Percentiles rank a stretch among this genome's conserved stretches.
phyloP scores from a whole-genome alignment of 2,888 invertebrate species.

The Steinernema scapterisci region DNA sequence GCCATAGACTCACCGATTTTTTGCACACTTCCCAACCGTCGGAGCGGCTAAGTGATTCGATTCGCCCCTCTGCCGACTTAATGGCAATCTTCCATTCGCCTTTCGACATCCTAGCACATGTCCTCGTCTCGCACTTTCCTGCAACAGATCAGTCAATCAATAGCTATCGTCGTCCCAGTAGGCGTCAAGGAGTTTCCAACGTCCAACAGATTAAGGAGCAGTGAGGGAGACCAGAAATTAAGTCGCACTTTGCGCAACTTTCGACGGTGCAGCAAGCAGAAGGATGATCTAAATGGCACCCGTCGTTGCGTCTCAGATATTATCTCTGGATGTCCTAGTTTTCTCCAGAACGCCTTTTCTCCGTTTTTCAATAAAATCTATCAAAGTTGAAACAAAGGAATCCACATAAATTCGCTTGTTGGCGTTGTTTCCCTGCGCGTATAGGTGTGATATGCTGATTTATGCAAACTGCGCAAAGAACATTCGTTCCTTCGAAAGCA shows the following conservation, averaged over 20 bases:
- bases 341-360: neutral
- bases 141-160: constrained; percentile 13
- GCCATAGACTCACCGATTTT: constrained; percentile 13
- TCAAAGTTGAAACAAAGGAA: neutral
- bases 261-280: neutral
- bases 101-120: constrained; percentile 6
- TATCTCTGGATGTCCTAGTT: neutral
- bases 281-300: neutral
- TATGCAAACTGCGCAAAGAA: too few species aligned
- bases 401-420: too few species aligned
- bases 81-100: constrained; percentile 11
- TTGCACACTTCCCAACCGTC: constrained; percentile 23
- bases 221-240: neutral
- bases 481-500: too few species aligned
- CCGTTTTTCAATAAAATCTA: neutral
- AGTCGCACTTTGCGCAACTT: neutral
- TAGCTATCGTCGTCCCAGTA: neutral
- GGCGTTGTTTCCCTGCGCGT: too few species aligned
- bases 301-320: neutral
- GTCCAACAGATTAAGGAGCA: neutral
- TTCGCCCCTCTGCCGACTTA: constrained; percentile 20
- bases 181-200: neutral
- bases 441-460: too few species aligned
- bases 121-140: constrained; percentile 9
- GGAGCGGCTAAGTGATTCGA: constrained; percentile 20